Evolutionary conservation across 2,797 vertebrate species (phyloP).

Genomic region (Parauchenoglanis ngamensis): DNA sequence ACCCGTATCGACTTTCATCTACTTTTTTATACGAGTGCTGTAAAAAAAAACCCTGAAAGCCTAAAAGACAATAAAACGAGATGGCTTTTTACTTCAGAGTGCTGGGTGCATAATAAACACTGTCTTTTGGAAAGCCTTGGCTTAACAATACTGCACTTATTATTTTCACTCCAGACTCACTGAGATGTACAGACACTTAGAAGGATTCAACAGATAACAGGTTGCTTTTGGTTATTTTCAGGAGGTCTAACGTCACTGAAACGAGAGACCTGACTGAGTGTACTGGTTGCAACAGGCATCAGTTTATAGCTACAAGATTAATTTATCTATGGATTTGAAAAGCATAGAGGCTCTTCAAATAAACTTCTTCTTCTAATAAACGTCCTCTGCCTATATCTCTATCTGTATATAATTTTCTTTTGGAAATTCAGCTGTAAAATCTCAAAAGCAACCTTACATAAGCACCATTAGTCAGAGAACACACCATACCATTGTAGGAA

Average conservation of each 20-base stretch:
- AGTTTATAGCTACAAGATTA: too few species aligned
- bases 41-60: not conserved
- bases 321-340: not conserved
- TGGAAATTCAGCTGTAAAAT: not conserved
- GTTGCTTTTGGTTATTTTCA: not conserved
- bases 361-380: not conserved
- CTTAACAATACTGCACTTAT: conserved; percentile 6
- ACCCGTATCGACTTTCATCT: conserved; percentile 10
- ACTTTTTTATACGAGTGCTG: not conserved
- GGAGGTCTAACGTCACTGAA: not conserved
- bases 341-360: not conserved
- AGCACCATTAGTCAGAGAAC: conserved; percentile 5
- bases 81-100: conserved; percentile 17
- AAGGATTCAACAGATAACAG: conserved; percentile 6
- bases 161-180: conserved; percentile 8
- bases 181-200: not conserved
- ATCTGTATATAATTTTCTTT: not conserved
- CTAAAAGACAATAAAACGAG: conserved; percentile 19
- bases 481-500: not conserved
- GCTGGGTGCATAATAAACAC: conserved; percentile 4
- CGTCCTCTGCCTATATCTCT: not conserved
- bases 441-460: not conserved
- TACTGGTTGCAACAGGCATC: not conserved
- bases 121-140: conserved; percentile 10
- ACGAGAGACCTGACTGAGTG: not conserved